Percentiles rank a stretch among this genome's conserved stretches.
These are phyloP conservation scores for Fulica atra DNA, from an alignment of 2,113 vertebrate species.

Conservation along the genomic window DNA sequence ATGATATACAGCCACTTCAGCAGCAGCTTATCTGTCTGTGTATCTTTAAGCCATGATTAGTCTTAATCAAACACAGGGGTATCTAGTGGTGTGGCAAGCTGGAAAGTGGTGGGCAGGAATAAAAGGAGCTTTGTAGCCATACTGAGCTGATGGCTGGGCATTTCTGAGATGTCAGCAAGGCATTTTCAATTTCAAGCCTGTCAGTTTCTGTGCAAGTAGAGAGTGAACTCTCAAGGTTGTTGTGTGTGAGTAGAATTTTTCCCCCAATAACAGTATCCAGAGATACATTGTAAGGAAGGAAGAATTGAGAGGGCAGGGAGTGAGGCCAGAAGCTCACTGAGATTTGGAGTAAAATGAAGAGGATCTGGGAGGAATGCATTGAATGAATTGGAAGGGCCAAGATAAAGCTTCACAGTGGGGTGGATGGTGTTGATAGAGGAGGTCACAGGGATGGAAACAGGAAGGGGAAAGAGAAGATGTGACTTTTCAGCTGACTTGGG, in stretches of 20 bases:
- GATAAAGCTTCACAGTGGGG: neutral
- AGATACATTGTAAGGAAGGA: neutral
- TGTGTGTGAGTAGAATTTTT: neutral
- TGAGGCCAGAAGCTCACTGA: neutral
- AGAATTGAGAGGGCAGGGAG: neutral
- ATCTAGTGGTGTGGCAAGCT: neutral
- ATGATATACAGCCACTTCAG: constrained; percentile 22
- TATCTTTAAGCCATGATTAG: constrained; percentile 47
- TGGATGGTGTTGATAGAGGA: neutral
- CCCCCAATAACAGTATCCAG: neutral
- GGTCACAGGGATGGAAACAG: neutral
- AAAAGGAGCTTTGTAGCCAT: neutral
- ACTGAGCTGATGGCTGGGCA: neutral
- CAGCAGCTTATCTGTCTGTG: constrained; percentile 36
- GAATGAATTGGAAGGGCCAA: neutral
- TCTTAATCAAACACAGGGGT: constrained; percentile 30
- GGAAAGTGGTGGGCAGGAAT: neutral
- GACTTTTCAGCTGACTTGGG: neutral
- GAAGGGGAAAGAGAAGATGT: neutral
- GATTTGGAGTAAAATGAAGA: neutral
- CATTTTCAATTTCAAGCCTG: neutral
- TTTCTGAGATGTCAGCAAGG: neutral
- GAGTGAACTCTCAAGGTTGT: neutral
- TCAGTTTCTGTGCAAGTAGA: neutral
- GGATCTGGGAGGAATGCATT: neutral